These are phyloP conservation scores for Anguilla pacifica DNA, from an alignment of 2,797 vertebrate genomes.

Conservation along the genomic window DNA sequence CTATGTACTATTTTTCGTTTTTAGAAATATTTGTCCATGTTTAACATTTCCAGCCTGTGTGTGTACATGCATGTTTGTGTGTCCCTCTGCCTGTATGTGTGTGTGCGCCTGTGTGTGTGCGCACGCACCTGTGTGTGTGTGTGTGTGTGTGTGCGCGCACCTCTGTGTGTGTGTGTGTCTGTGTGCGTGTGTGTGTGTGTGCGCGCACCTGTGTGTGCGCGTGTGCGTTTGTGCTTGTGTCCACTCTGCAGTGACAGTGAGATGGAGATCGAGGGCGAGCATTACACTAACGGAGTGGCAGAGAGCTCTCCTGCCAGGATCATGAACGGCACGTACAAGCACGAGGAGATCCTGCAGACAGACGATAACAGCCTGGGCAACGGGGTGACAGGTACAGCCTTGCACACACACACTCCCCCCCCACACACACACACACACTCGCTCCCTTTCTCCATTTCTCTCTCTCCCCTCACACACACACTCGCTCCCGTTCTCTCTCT, in stretches of 20 bases:
- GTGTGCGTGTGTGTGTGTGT: slow-evolving; percentile 6
- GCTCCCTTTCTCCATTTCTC: not conserved
- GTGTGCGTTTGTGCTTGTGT: slow-evolving; percentile 18
- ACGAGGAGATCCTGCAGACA: slow-evolving; percentile 90
- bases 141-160: not conserved
- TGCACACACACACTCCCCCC: not conserved
- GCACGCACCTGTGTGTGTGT: slow-evolving; percentile 4
- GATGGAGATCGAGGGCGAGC: slow-evolving; percentile 96
- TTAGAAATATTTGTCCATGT: not conserved
- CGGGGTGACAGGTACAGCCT: slow-evolving; percentile 66
- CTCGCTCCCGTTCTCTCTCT: not conserved
- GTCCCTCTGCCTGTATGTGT: not conserved
- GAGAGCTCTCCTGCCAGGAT: slow-evolving; percentile 87
- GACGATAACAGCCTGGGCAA: slow-evolving; percentile 93
- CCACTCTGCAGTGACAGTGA: slow-evolving; percentile 84
- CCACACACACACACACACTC: not conserved
- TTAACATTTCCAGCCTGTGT: not conserved
- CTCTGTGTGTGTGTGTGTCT: slow-evolving; percentile 17
- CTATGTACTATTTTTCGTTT: not conserved
- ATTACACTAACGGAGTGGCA: slow-evolving; percentile 90
- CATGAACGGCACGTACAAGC: slow-evolving; percentile 96
- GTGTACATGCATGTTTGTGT: not conserved
- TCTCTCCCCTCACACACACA: not conserved
- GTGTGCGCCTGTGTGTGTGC: not conserved
- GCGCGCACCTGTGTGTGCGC: slow-evolving; percentile 20